These are phyloP conservation scores for Gambusia holbrooki DNA, from an alignment of 2,113 vertebrate genomes.

Conservation along the genomic window DNA sequence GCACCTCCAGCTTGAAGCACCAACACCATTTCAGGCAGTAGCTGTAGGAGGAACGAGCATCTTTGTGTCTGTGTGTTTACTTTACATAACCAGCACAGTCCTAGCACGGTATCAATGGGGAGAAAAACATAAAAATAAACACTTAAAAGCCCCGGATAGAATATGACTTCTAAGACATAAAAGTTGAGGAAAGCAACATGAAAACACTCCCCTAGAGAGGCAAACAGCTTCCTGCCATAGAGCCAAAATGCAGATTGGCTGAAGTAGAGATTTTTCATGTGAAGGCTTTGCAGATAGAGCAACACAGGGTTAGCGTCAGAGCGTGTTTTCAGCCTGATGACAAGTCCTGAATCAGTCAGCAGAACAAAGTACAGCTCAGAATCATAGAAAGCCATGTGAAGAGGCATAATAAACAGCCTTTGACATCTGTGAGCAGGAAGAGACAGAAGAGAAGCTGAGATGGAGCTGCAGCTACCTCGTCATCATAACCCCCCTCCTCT, in stretches of 20 bases:
- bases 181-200: not conserved
- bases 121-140: not conserved
- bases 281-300: constrained; percentile 27
- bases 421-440: constrained; percentile 27
- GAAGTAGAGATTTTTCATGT: constrained; percentile 46
- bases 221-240: constrained; percentile 3
- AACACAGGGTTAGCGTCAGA: constrained; percentile 27
- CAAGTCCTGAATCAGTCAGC: constrained; percentile 10
- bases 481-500: constrained; percentile 96
- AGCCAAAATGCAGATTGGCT: constrained; percentile 42
- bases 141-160: not conserved
- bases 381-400: constrained; percentile 17
- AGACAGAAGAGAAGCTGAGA: not conserved
- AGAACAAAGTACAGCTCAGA: constrained; percentile 6
- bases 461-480: constrained; percentile 88
- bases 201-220: not conserved
- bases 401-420: constrained; percentile 39
- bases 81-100: no score
- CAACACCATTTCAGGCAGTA: not conserved
- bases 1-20: not conserved
- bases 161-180: not conserved
- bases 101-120: no score
- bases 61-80: no score
- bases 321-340: constrained; percentile 21
- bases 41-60: not conserved